Percentiles rank a stretch among this genome's conserved stretches.
Conservation (phyloP, 2,888 invertebrate species). For the Bimastos eiseni region DNA sequence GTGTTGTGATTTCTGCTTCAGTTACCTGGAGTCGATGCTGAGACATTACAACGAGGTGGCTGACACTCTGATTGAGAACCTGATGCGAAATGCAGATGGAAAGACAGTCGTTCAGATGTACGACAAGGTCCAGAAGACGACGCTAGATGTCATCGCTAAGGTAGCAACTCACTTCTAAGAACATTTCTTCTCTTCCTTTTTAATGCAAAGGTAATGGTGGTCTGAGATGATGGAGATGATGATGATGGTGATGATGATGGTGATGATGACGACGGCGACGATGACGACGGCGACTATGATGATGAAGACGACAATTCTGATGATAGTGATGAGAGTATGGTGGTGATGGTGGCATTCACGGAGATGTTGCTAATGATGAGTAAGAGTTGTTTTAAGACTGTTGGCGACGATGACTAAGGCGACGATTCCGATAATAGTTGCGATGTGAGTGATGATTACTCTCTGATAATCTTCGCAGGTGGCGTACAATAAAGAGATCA, state of each 20-base stretch:
- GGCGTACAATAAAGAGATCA: background rate
- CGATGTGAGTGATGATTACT: background rate
- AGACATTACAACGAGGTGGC: conserved; percentile 9
- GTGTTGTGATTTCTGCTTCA: background rate
- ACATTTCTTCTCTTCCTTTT: background rate
- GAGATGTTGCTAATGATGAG: background rate
- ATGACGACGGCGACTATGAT: too few relatives aligned
- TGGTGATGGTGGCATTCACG: background rate
- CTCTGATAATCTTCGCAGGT: background rate
- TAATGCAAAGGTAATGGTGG: background rate
- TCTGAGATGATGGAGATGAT: background rate
- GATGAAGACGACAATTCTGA: too few relatives aligned
- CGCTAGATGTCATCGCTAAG: conserved; percentile 26
- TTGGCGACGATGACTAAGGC: background rate
- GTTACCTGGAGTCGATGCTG: conserved; percentile 9
- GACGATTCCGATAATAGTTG: background rate
- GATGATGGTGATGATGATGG: background rate
- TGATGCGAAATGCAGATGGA: conserved; percentile 7
- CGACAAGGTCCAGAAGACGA: conserved; percentile 20
- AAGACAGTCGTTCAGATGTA: conserved; percentile 19
- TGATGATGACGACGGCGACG: background rate
- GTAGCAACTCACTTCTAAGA: background rate
- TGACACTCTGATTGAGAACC: conserved; percentile 20
- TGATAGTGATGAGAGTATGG: background rate
- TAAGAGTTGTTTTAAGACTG: too few relatives aligned